phyloP scores from a whole-genome alignment of 1,140 invertebrate genomes.

The Sycophila sp. region DNA sequence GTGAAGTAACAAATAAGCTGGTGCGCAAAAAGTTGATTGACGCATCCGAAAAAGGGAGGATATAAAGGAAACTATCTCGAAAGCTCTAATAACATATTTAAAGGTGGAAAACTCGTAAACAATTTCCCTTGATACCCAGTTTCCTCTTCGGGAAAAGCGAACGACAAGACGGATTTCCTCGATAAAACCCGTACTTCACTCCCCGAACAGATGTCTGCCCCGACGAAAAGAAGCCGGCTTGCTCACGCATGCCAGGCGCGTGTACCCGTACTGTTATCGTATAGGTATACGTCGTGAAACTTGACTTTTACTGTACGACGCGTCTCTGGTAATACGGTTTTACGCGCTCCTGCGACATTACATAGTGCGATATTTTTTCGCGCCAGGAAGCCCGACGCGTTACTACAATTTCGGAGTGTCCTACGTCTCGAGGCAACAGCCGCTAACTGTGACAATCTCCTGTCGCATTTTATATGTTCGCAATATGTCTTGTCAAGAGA shows the following conservation, averaged over 20 bases:
- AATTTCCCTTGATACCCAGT: background rate
- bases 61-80: too few species aligned
- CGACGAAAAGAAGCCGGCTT: conserved; percentile 31
- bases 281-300: conserved; percentile 9
- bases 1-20: too few species aligned
- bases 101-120: too few species aligned
- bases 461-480: too few species aligned
- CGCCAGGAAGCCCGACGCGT: background rate
- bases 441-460: too few species aligned
- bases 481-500: too few species aligned
- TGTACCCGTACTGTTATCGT: too few species aligned
- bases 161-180: conserved; percentile 34
- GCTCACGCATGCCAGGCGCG: background rate
- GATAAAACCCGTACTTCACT: conserved; percentile 42
- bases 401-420: conserved; percentile 23
- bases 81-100: too few species aligned
- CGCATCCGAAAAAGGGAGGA: too few species aligned
- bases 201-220: conserved; percentile 37
- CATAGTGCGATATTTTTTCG: conserved; percentile 3
- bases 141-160: conserved; percentile 32
- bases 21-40: too few species aligned
- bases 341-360: conserved; percentile 22
- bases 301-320: conserved; percentile 36
- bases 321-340: conserved; percentile 27
- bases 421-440: background rate